Evolutionary conservation across 2,888 invertebrate species (phyloP), one percentile per base, ranked within the genome.

Genomic region (Reticulitermes lucifugus): DNA sequence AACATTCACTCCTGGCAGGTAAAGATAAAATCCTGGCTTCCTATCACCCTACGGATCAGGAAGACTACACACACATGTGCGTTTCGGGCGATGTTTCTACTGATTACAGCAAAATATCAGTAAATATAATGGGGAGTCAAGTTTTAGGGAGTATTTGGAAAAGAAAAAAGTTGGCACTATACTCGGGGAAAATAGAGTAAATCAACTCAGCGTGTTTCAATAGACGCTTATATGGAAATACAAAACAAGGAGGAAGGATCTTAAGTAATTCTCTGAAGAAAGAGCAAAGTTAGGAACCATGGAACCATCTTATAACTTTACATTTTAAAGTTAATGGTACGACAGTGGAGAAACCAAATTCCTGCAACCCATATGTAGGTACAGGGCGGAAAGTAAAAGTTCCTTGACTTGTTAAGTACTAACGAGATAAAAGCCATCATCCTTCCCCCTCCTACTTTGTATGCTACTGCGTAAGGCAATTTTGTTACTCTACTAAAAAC

Each of bases 381-480:
- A 29, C 41, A 14, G 25, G 29, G 71, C 5, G 73, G 73, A 73
- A 73, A 73, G 73, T 73, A 73, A 73, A 73, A 73, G 73, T 41
- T 41, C 43, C 73, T 73, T 35, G 41, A 73, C 73, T 73, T 73
- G 73, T 29, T 29, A 73, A 18, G 41, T 73, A 29, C 41, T 73
- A 73, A 73, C 73, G 73, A 73, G 73, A 73, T 73, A 73, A 73
- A 73, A 73, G 73, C 73, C 25, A 73, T 55, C 55, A 73, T 41
- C 41, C 35, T 3, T 6, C 73, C 41, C 35, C 41, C 41, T 41
- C 41, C 70, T 5, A 9, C 25, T 29, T 25, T 41, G 35, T 41
- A 29, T 21, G 35, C 73, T 18, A 29, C 41, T 35, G 73, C 41
- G 55, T 18, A 73, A 41, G 21, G 73, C 73, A 35, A 73, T 73